phyloP scores from a whole-genome alignment of 2,888 invertebrate species.

The Caenorhabditis sp. region DNA sequence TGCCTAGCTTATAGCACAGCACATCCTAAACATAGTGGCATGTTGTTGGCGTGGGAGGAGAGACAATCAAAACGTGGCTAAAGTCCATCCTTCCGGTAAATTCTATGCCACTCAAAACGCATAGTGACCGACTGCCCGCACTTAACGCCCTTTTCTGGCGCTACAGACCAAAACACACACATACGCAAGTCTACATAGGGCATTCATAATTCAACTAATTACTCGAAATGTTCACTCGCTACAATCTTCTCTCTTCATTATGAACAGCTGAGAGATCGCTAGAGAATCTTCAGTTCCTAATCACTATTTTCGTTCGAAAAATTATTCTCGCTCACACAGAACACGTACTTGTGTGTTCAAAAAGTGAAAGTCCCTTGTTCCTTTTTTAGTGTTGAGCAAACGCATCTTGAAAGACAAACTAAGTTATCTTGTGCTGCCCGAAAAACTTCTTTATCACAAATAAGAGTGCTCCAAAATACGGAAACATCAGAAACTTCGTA shows the following conservation, averaged over 20 bases:
- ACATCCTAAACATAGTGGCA: conserved; percentile 1
- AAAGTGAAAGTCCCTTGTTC: too few relatives aligned
- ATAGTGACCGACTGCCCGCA: conserved; percentile 39
- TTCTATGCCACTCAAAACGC: conserved; percentile 38
- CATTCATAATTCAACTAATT: conserved; percentile 34
- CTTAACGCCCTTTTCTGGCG: conserved; percentile 36
- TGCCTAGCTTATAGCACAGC: conserved; percentile 1
- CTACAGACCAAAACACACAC: conserved; percentile 42
- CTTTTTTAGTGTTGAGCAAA: too few relatives aligned
- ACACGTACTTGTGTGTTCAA: conserved; percentile 4
- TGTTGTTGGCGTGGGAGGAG: conserved; percentile 16
- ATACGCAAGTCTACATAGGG: conserved; percentile 27
- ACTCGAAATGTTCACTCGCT: too few relatives aligned
- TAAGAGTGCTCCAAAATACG: conserved; percentile 12
- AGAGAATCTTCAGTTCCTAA: too few relatives aligned
- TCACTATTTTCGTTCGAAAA: too few relatives aligned
- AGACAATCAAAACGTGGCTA: conserved; percentile 40
- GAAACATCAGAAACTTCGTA: conserved; percentile 9
- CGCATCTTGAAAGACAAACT: too few relatives aligned
- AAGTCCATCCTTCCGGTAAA: conserved; percentile 41
- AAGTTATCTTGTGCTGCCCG: conserved; percentile 26
- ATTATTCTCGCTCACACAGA: too few relatives aligned
- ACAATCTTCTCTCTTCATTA: too few relatives aligned
- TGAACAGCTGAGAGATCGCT: too few relatives aligned
- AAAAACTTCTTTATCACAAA: conserved; percentile 19